Conservation (phyloP, 2,888 invertebrate species). For the Nymphalis urticae region DNA sequence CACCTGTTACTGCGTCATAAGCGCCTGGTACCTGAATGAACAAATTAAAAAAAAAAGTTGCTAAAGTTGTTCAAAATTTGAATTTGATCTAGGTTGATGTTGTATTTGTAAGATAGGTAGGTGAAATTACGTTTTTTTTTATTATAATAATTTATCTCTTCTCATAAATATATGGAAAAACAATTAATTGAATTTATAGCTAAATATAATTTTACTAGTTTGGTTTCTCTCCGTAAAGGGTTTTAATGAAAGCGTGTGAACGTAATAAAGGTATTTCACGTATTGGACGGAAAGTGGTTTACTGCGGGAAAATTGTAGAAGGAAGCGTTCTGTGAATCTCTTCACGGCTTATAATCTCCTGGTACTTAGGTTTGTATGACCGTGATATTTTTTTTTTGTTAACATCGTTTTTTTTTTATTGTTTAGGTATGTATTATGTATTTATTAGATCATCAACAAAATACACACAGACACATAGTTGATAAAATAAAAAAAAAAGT, state of each 20-base stretch:
- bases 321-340: conserved; percentile 24
- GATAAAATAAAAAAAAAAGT: neutral
- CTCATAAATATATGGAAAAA: neutral
- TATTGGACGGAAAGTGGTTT: conserved; percentile 31
- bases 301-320: conserved; percentile 26
- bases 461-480: too few species aligned
- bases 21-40: conserved; percentile 28
- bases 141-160: neutral
- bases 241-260: conserved; percentile 36
- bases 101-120: too few species aligned
- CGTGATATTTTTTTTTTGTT: neutral
- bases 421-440: too few species aligned
- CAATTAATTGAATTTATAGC: too few species aligned
- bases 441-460: too few species aligned
- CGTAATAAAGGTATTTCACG: conserved; percentile 28
- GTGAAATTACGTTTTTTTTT: too few species aligned
- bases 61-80: neutral
- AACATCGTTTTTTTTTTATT: neutral
- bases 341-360: conserved; percentile 5
- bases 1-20: conserved; percentile 33
- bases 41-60: neutral
- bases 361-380: conserved; percentile 5
- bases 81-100: neutral
- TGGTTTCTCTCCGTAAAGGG: conserved; percentile 1
- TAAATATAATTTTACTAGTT: neutral